A percentile compares a stretch with the other conserved stretches of the same genome.
These are phyloP conservation scores for Drosophila chauvacae DNA, from an alignment of 1,140 invertebrate species.

Conservation along the genomic window DNA sequence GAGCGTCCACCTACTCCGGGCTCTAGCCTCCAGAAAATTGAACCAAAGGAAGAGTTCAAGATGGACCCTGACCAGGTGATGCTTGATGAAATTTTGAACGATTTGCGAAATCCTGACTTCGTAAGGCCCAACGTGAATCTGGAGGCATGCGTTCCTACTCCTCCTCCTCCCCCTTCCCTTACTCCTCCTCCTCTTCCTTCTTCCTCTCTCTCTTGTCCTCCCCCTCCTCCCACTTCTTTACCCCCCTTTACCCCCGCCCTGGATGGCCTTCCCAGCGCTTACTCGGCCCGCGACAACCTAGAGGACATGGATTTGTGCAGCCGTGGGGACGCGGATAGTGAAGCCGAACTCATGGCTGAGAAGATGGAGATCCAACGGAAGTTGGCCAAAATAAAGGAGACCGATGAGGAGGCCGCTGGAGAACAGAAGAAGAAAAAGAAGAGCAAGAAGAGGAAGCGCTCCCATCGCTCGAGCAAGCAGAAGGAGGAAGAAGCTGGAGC, in stretches of 20 bases:
- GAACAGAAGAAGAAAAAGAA: slow-evolving; percentile 18
- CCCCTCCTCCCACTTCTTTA: neutral
- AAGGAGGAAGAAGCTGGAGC: slow-evolving; percentile 23
- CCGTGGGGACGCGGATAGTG: neutral
- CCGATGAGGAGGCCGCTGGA: neutral
- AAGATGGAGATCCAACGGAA: neutral
- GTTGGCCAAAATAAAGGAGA: neutral
- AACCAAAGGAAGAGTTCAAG: neutral
- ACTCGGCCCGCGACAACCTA: neutral
- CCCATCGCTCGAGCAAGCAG: slow-evolving; percentile 25
- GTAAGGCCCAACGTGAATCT: neutral
- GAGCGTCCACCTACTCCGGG: slow-evolving; percentile 2
- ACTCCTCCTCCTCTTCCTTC: neutral
- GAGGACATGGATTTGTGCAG: slow-evolving; percentile 35
- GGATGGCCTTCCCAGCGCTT: slow-evolving; percentile 20
- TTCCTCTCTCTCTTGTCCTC: no score
- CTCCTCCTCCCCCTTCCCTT: neutral
- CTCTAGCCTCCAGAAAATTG: neutral
- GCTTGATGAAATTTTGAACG: neutral
- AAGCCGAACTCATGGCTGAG: neutral
- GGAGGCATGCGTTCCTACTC: neutral
- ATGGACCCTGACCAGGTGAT: neutral
- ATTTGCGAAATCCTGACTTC: neutral
- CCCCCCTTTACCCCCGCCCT: neutral
- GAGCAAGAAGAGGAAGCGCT: slow-evolving; percentile 43